Base-by-base conservation (phyloP, 2,888 invertebrate species). In the Microdon myrmicae region DNA sequence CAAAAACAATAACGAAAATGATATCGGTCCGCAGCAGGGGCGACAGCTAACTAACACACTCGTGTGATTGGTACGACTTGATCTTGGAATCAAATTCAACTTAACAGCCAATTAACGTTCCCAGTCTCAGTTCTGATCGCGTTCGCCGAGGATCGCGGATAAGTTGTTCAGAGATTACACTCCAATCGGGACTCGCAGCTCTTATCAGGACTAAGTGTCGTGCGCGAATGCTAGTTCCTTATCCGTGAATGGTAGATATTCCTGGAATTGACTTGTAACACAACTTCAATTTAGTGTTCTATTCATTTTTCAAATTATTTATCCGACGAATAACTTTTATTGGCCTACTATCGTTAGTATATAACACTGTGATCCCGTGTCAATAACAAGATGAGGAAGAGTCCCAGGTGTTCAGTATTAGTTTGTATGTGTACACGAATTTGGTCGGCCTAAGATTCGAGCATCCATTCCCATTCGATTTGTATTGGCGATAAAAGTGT, bases 331-430 rank as follows among this genome's bases (percentile, higher is more conserved):
- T n/a, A n/a, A n/a, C n/a, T n/a, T n/a, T n/a, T n/a, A n/a, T n/a
- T n/a, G n/a, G n/a, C n/a, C n/a, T n/a, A n/a, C n/a, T n/a, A n/a
- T n/a, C n/a, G n/a, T n/a, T n/a, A n/a, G n/a, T n/a, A n/a, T n/a
- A n/a, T n/a, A n/a, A n/a, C n/a, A n/a, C n/a, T n/a, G n/a, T n/a
- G n/a, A n/a, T n/a, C n/a, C n/a, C n/a, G n/a, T n/a, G n/a, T n/a
- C n/a, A n/a, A n/a, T n/a, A n/a, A n/a, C 51, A 58, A 37, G 37
- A 64, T 64, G 64, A 43, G 28, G 71, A 72, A 60, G 56, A 73
- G 72, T 60, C 69, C 74, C 35, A 75, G 74, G 72, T 75, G 75
- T 69, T 74, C 75, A 69, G 75, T 77, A 71, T 73, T 78, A 72
- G 71, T 77, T 71, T 77, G 77, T 78, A 77, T 67, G 77, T 76